A percentile compares a stretch with the other conserved stretches of the same genome.
Conservation (phyloP, 2,888 invertebrate genomes). For the Drosophila algonquin region DNA sequence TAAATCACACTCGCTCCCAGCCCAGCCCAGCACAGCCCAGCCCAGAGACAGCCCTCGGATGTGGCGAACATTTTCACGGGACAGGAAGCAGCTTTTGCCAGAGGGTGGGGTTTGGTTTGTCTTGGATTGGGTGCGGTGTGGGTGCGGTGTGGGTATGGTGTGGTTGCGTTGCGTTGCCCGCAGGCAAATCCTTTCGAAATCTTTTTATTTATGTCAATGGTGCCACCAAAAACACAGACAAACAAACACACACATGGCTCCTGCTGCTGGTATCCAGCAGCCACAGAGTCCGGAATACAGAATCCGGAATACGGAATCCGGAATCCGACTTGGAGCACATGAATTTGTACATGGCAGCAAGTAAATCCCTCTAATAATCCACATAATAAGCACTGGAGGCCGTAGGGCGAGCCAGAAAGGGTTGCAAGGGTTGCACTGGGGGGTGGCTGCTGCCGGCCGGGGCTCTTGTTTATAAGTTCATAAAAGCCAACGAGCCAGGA, state of each 20-base stretch:
- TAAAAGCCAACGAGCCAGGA: slow-evolving; percentile 82
- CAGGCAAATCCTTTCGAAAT: slow-evolving; percentile 80
- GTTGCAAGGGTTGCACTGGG: slow-evolving; percentile 60
- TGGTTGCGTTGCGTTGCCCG: slow-evolving; percentile 67
- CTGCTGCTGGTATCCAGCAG: background rate
- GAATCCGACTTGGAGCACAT: slow-evolving; percentile 56
- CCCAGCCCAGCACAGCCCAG: too few species aligned
- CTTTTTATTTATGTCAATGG: slow-evolving; percentile 82
- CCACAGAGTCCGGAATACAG: background rate
- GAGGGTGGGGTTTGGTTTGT: slow-evolving; percentile 60
- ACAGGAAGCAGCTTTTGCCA: slow-evolving; percentile 51
- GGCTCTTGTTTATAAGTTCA: slow-evolving; percentile 83
- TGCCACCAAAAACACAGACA: slow-evolving; percentile 48
- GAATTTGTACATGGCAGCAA: slow-evolving; percentile 62
- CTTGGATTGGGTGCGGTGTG: slow-evolving; percentile 47
- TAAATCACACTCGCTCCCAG: slow-evolving; percentile 58
- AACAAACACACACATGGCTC: slow-evolving; percentile 20
- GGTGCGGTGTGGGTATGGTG: slow-evolving; percentile 39
- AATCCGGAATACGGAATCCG: background rate
- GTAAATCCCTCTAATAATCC: slow-evolving; percentile 81
- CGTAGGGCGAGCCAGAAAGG: slow-evolving; percentile 30
- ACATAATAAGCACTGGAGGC: slow-evolving; percentile 70
- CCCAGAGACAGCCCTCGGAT: slow-evolving; percentile 2
- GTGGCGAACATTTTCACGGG: slow-evolving; percentile 54
- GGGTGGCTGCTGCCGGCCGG: background rate